Base-by-base conservation (phyloP, 2,113 vertebrate species). In the Tenrec ecaudatus region DNA sequence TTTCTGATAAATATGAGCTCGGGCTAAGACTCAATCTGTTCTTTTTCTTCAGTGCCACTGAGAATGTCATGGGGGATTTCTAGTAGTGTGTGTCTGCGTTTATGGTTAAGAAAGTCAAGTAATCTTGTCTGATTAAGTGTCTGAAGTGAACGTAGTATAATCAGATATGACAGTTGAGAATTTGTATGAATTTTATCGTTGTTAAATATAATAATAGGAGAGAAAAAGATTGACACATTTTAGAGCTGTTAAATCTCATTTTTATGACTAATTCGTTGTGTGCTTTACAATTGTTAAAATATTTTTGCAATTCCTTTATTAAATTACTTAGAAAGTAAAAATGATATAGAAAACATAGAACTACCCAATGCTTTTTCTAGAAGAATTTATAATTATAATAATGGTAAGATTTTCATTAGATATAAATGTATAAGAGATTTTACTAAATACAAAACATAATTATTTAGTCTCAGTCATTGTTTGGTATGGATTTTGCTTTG, bases 1-100 rank as follows among this genome's bases (percentile, higher is more conserved):
- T 96, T 92, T 88, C 71, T 81, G 79, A 78, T 84, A 93, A 96
- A 95, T 80, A 81, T 81, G 79, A 95, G 90, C 80, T 96, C 38
- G 77, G 88, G 33, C 68, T 86, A 93, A 86, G n/a, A 80, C 66
- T 40, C 71, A 95, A 69, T 95, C 40, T 92, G 66, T 75, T 93
- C 15, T 89, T 96, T 88, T 90, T 92, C 89, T 88, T 78, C 43
- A 58, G 62, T 16, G 16, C 47, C 66, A 86, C 16, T 86, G 53
- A 84, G 22, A 71, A 20, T 73, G 43, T 80, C 64, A 90, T 91
- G 47, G 9, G 93, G 60, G 66, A 91, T 3, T 57, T 9, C 53
- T 87, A 60, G 40, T 36, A 68, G 19, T 80, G 10, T 93, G 43
- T 60, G 60, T 82, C 95, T 91, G n/a, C 53, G 88, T 93, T 95